A percentile compares a stretch with the other conserved stretches of the same genome.
Conservation (phyloP, 2,113 vertebrate species). For the Lutjanus erythropterus region DNA sequence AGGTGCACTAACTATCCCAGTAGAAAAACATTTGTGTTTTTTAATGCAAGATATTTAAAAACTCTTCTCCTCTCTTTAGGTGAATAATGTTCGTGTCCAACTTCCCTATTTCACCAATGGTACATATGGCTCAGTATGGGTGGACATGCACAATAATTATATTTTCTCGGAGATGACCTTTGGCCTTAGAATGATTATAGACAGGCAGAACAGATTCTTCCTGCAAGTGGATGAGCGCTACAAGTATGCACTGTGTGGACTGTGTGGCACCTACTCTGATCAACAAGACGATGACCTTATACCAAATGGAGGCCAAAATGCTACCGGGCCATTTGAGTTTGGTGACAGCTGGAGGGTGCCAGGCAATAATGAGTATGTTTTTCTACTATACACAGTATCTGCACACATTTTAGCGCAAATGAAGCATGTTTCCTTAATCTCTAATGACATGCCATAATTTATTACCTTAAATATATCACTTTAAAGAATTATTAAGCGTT, state of each 20-base stretch:
- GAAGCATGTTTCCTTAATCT: no score
- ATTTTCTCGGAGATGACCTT: conserved; percentile 78
- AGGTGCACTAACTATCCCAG: background rate
- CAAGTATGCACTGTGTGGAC: conserved; percentile 81
- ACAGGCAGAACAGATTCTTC: conserved; percentile 81
- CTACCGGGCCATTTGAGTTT: conserved; percentile 74
- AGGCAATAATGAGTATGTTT: conserved; percentile 75
- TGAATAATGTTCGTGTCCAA: conserved; percentile 46
- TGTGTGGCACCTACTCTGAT: conserved; percentile 86
- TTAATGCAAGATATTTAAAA: background rate
- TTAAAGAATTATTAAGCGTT: background rate
- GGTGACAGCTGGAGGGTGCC: conserved; percentile 84
- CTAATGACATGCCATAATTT: no score
- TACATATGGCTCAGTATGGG: conserved; percentile 62
- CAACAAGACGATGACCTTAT: conserved; percentile 83
- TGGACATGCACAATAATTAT: conserved; percentile 58
- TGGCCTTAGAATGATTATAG: conserved; percentile 82
- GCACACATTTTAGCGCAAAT: background rate
- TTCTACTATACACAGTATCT: background rate
- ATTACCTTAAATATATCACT: no score
- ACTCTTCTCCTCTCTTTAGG: conserved; percentile 59
- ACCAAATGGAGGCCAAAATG: conserved; percentile 74
- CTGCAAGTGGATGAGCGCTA: conserved; percentile 84
- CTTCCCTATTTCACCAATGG: conserved; percentile 68
- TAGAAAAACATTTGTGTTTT: background rate